Evolutionary conservation across 1,140 invertebrate genomes (phyloP), one percentile per base, ranked within the genome.

Genomic region (Chelonus insularis): DNA sequence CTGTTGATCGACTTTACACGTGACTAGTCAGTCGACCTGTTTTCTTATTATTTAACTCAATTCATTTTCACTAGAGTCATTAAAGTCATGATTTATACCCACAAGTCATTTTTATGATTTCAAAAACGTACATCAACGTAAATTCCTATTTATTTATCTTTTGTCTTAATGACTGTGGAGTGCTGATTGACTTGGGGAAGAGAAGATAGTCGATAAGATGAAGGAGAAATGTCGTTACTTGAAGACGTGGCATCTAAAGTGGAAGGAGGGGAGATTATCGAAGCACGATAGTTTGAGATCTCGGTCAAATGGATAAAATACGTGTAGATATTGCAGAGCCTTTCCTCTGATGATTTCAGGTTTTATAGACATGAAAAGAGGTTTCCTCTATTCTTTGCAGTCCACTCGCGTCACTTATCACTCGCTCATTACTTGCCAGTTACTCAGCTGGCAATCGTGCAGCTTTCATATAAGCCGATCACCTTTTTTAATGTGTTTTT

Each of bases 221-320:
- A 9, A 4, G 11, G 11, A 14, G 14, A 20, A 43, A 14, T 18
- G 41, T 43, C 14, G 8, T 43, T 43, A 12, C 14, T 12, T 14
- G 1, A 43, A 43, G 41, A 43, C 41, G 41, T 43, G 41, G 41
- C 41, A 43, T 43, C 12, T 16, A 18, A 43, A 18, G 7, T 4
- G 9, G 5, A 43, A 14, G 6, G 41, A 43, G 41, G 41, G 41
- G 41, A 43, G 41, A 14, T 43, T 43, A 43, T 43, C 41, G 41
- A 16, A 18, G 14, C 41, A 43, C 41, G 18, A 18, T 43, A 43
- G 12, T 43, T 16, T 43, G 18, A 14, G 14, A 43, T 43, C 12
- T 43, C 41, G 41, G 41, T 43, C 41, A 43, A 43, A 20, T 43
- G 41, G 41, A 43, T 43, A 43, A 43, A 43, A 43, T 43, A 43